Evolutionary conservation across 2,888 invertebrate species (phyloP), one percentile per base, ranked within the genome.

Genomic region (Cataglyphis cursor): DNA sequence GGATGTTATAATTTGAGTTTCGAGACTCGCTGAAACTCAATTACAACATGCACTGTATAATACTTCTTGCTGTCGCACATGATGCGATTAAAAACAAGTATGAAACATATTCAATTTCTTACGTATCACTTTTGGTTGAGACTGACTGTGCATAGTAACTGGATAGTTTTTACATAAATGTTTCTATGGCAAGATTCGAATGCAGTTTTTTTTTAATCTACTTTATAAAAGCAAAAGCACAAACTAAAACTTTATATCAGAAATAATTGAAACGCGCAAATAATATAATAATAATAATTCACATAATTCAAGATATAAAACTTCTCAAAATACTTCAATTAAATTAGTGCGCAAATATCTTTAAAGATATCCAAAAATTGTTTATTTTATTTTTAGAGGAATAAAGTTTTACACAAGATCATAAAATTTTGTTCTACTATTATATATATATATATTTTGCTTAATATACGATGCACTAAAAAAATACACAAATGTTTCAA

Each of bases 1-100:
- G 82, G 81, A 88, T 76, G 80, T 66, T 57, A 81, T 80, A 68
- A 87, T 85, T 78, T 82, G 78, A 84, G 86, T 84, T 80, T 61
- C 21, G 65, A 28, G 57, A 35, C 28, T 64, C 65, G 64, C 51
- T n/a, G 31, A 31, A 70, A 70, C 68, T 70, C 9, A 70, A 70
- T 54, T 70, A 21, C 21, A 15, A 21, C 70, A 70, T 70, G 21
- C 21, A 15, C n/a, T 70, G 3, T 70, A 51, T 35, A n/a, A 3
- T 48, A 31, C 28, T 28, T 68, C 28, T 21, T 35, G n/a, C 18
- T 48, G 24, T 48, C 21, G 8, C 15, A 68, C 3, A 48, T 6
- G n/a, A 28, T 31, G 31, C 6, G 1, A 28, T 51, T 51, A 28
- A 5, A 68, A n/a, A 66, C 28, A 66, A 41, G 4, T n/a, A 18